Percentiles rank a stretch among this genome's conserved stretches.
These are phyloP conservation scores for Yasuhikotakia modesta DNA, from an alignment of 2,797 vertebrate genomes.

Conservation along the genomic window DNA sequence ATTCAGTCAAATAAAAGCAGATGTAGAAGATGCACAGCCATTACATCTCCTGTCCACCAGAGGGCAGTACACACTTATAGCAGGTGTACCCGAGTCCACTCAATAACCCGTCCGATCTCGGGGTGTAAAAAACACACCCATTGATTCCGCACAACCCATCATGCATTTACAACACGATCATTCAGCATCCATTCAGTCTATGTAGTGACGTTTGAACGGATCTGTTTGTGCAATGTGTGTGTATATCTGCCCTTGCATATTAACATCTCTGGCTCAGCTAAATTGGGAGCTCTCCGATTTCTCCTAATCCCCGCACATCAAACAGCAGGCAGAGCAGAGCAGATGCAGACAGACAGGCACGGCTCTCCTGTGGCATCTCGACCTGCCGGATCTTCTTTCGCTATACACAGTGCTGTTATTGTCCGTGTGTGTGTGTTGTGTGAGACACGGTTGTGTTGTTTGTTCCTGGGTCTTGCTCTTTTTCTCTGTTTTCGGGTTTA, in stretches of 20 bases:
- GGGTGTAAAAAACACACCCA: not conserved
- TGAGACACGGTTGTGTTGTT: conserved; percentile 22
- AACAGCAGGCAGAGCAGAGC: conserved; percentile 45
- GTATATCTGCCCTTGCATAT: conserved; percentile 26
- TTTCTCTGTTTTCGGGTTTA: not conserved
- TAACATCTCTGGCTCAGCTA: conserved; percentile 44
- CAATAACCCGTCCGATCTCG: not conserved
- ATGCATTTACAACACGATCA: not conserved
- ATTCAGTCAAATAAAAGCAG: too few species aligned
- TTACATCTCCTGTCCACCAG: conserved; percentile 42
- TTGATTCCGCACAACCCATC: not conserved
- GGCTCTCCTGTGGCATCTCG: conserved; percentile 36
- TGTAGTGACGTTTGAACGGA: not conserved
- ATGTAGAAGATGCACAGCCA: not conserved
- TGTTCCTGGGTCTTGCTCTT: conserved; percentile 18
- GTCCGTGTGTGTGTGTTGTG: conserved; percentile 34
- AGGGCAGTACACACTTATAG: conserved; percentile 15
- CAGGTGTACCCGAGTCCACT: not conserved
- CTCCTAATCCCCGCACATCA: conserved; percentile 59
- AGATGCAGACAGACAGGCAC: conserved; percentile 44
- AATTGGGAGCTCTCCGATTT: conserved; percentile 59
- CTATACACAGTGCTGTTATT: conserved; percentile 28
- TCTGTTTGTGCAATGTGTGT: not conserved
- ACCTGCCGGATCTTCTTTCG: conserved; percentile 45
- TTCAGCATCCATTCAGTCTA: not conserved